Conservation (phyloP, 2,888 invertebrate species). For the Drymonia ruficornis region DNA sequence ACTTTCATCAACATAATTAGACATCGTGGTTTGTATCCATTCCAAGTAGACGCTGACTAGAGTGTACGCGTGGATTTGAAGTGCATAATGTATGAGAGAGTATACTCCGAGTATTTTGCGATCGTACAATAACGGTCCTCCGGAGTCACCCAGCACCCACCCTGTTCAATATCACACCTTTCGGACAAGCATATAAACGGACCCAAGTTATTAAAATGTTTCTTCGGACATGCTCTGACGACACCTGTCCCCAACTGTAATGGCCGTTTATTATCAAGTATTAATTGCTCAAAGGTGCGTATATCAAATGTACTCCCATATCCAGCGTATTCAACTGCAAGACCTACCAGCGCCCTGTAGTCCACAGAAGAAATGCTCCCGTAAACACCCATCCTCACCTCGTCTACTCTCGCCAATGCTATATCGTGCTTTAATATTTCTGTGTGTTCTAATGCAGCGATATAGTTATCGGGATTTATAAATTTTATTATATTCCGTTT, state of each 20-base stretch:
- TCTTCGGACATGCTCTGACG: neutral
- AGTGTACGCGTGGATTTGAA: neutral
- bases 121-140: neutral
- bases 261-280: neutral
- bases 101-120: neutral
- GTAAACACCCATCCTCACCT: neutral
- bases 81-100: constrained; percentile 26
- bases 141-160: neutral
- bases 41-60: neutral
- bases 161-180: neutral
- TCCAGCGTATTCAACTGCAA: neutral
- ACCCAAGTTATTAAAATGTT: neutral
- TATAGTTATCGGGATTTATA: neutral
- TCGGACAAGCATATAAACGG: neutral
- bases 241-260: neutral
- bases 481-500: neutral
- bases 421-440: neutral
- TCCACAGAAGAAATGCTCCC: neutral
- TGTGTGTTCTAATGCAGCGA: too few species aligned
- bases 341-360: neutral
- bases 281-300: neutral
- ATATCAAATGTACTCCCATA: neutral
- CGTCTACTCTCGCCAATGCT: neutral
- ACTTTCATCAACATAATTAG: too few species aligned
- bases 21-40: neutral